A percentile compares a stretch with the other conserved stretches of the same genome.
Conservation (phyloP, 2,113 vertebrate species). For the Paratilapia polleni region DNA sequence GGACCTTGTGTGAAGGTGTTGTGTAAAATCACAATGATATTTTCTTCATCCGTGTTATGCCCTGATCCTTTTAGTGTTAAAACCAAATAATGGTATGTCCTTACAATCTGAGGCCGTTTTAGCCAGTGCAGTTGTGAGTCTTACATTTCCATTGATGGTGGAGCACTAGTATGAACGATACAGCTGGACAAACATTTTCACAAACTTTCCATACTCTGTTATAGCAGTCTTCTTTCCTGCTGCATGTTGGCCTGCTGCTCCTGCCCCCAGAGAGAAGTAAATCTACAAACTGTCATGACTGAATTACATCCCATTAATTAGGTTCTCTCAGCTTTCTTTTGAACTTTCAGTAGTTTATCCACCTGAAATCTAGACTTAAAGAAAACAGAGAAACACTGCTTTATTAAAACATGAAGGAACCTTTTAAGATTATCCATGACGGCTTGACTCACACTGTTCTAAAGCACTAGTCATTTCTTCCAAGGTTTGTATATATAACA, state of each 20-base stretch:
- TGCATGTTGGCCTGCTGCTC: slow-evolving; percentile 1
- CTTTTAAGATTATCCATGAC: not conserved
- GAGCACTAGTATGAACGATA: not conserved
- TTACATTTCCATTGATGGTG: not conserved
- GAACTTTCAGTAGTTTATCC: not conserved
- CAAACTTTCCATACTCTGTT: not conserved
- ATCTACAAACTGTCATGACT: slow-evolving; percentile 26
- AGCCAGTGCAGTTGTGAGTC: not conserved
- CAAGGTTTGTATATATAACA: slow-evolving; percentile 51
- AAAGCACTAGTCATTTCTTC: not conserved
- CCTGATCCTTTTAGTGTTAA: not conserved
- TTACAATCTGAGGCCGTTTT: not conserved
- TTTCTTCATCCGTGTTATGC: not conserved
- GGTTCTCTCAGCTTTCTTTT: not conserved
- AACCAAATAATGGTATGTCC: not conserved
- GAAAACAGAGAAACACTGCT: not conserved
- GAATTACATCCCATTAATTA: not conserved
- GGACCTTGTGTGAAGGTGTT: not conserved
- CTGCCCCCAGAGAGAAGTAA: not conserved
- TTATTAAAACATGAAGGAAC: not conserved
- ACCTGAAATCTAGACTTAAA: not conserved
- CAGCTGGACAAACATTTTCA: not conserved
- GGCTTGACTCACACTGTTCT: not conserved
- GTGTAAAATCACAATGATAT: not conserved
- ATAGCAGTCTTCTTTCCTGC: not conserved